Conservation (phyloP, 2,888 invertebrate species). For the Ctenicera cuprea region DNA sequence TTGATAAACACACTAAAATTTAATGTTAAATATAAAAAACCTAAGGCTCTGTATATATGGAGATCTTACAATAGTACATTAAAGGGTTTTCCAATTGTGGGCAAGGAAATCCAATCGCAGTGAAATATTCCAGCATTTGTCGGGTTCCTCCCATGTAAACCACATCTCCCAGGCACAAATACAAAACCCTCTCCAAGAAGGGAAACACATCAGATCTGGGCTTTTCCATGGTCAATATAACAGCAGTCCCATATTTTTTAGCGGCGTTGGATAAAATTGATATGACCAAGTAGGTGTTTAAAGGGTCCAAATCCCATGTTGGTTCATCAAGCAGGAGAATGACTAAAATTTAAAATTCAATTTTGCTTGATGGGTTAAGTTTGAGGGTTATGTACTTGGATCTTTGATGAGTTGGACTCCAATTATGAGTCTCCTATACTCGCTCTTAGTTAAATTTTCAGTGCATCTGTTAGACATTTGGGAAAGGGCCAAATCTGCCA, state of each 20-base stretch:
- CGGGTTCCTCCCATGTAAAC: constrained; percentile 94
- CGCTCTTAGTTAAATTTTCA: constrained; percentile 90
- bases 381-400: constrained; percentile 79
- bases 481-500: constrained; percentile 94
- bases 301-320: constrained; percentile 94
- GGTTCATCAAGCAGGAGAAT: constrained; percentile 94
- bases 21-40: constrained; percentile 19
- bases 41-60: neutral
- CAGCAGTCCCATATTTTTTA: constrained; percentile 93
- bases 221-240: constrained; percentile 93
- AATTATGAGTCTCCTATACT: constrained; percentile 91
- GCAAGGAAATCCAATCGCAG: constrained; percentile 96
- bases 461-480: constrained; percentile 92
- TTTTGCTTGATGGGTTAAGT: neutral
- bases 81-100: constrained; percentile 97
- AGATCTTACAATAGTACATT: constrained; percentile 95
- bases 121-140: constrained; percentile 95
- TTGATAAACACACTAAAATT: constrained; percentile 82
- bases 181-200: constrained; percentile 93
- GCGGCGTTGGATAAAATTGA: constrained; percentile 94
- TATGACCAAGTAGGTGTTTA: constrained; percentile 95
- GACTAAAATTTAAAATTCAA: constrained; percentile 73
- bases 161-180: constrained; percentile 92
- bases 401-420: constrained; percentile 95
- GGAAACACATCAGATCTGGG: constrained; percentile 97